These are phyloP conservation scores for Fissipunctia ypsillon DNA, from an alignment of 2,888 invertebrate genomes.

Conservation along the genomic window DNA sequence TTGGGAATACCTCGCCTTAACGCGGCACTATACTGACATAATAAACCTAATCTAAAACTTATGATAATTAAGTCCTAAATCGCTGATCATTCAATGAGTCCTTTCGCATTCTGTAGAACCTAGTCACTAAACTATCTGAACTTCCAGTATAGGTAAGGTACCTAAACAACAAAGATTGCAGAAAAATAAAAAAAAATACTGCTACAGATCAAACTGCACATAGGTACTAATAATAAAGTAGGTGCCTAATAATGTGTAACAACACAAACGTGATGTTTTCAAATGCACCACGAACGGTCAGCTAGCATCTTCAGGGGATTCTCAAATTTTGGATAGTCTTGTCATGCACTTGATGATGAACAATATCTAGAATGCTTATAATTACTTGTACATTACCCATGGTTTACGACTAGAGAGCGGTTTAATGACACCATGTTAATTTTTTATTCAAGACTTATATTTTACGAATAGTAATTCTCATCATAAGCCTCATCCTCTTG, in stretches of 20 bases:
- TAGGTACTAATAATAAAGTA: slow-evolving; percentile 6
- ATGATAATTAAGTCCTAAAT: slow-evolving; percentile 17
- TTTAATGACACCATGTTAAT: not conserved
- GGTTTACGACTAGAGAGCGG: not conserved
- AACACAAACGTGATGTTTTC: slow-evolving; percentile 6
- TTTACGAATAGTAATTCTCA: not conserved
- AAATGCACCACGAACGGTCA: not conserved
- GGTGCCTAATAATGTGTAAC: not conserved
- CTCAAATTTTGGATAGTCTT: not conserved
- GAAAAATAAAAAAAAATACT: not conserved
- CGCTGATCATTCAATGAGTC: not conserved
- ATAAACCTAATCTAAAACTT: not conserved
- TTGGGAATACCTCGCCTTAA: too few relatives aligned
- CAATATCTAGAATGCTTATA: too few relatives aligned
- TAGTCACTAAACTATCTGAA: not conserved
- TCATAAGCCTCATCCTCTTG: not conserved
- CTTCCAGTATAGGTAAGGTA: not conserved
- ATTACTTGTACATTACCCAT: not conserved
- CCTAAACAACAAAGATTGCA: not conserved
- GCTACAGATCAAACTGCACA: not conserved
- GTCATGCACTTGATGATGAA: not conserved
- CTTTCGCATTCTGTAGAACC: slow-evolving; percentile 11
- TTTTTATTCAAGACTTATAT: not conserved
- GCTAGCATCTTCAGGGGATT: slow-evolving; percentile 10
- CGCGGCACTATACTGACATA: too few relatives aligned